Percentiles rank a stretch among this genome's conserved stretches.
Conservation (phyloP, 1,140 invertebrate genomes). For the Drosophila kohkoa region DNA sequence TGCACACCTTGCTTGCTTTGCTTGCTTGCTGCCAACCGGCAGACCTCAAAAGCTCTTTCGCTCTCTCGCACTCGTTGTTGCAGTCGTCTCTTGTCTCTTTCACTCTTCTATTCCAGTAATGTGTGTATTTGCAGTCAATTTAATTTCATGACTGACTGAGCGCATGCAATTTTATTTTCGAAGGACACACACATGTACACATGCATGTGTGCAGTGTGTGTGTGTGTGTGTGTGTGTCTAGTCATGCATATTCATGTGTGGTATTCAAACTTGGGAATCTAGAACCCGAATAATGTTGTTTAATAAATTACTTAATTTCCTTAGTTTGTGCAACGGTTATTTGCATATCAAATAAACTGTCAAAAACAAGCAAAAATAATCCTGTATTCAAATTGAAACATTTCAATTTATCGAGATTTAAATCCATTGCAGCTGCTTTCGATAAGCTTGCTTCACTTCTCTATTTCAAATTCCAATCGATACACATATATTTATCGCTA, state of each 20-base stretch:
- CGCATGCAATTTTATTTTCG: constrained; percentile 81
- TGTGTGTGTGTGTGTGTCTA: constrained; percentile 19
- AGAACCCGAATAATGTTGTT: constrained; percentile 57
- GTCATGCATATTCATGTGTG: constrained; percentile 60
- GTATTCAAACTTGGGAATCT: constrained; percentile 43
- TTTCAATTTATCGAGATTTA: not conserved
- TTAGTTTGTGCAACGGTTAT: constrained; percentile 14
- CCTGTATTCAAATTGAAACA: not conserved
- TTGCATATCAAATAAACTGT: not conserved
- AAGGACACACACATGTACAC: constrained; percentile 64
- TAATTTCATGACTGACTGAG: constrained; percentile 84
- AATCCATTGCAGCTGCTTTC: not conserved
- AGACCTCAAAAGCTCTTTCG: constrained; percentile 25
- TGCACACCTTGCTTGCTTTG: constrained; percentile 44
- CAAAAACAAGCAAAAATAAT: not conserved
- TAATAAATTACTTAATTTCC: constrained; percentile 74
- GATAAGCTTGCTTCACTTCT: not conserved
- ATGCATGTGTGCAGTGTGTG: not conserved
- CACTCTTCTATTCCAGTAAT: constrained; percentile 33
- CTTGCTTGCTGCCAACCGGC: constrained; percentile 31
- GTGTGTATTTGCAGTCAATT: constrained; percentile 84
- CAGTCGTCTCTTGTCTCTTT: constrained; percentile 15
- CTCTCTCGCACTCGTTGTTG: constrained; percentile 5
- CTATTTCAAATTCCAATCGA: not conserved
- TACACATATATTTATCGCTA: not conserved